phyloP scores from a whole-genome alignment of 2,888 invertebrate species.

The Meta bourneti region DNA sequence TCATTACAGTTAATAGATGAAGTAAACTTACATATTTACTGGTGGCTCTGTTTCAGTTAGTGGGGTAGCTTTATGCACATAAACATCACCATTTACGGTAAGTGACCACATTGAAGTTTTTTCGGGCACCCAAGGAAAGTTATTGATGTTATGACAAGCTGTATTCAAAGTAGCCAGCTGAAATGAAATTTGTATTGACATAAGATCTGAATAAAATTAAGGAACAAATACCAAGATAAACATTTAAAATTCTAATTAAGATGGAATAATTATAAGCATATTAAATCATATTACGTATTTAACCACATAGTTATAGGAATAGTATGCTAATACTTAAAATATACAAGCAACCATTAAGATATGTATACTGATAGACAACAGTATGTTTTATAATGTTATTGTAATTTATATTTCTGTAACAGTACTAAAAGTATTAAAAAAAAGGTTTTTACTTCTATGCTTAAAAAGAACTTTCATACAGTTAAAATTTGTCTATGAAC shows the following conservation, averaged over 20 bases:
- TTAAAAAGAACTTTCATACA: too few relatives aligned
- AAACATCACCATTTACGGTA: constrained; percentile 89
- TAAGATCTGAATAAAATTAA: neutral
- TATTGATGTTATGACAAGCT: constrained; percentile 88
- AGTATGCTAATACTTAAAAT: too few relatives aligned
- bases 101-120: constrained; percentile 89
- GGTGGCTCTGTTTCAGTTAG: constrained; percentile 84
- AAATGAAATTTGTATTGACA: neutral
- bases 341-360: too few relatives aligned
- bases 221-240: neutral
- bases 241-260: neutral
- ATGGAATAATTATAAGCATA: neutral
- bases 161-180: constrained; percentile 79
- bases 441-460: too few relatives aligned
- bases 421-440: too few relatives aligned
- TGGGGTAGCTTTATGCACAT: constrained; percentile 88
- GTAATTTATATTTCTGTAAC: too few relatives aligned
- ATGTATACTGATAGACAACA: too few relatives aligned
- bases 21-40: constrained; percentile 63
- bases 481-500: too few relatives aligned
- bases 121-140: constrained; percentile 86
- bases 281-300: neutral
- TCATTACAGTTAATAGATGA: too few relatives aligned
- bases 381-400: too few relatives aligned
- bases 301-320: neutral